phyloP scores from a whole-genome alignment of 2,888 invertebrate genomes.

The Seira ritae region DNA sequence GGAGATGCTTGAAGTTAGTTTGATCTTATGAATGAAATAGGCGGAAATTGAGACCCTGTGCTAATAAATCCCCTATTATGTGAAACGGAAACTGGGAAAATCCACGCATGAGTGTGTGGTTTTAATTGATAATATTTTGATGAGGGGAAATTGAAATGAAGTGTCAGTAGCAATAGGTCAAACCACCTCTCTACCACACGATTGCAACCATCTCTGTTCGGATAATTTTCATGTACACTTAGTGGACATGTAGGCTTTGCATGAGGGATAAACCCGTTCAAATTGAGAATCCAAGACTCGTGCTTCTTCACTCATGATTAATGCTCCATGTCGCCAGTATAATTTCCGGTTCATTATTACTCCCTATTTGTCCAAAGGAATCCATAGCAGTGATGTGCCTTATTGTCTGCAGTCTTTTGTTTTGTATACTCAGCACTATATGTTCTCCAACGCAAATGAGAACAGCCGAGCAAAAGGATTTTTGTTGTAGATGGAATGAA shows the following conservation, averaged over 20 bases:
- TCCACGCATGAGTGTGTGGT: background rate
- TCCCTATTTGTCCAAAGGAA: conserved; percentile 57
- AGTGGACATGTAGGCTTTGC: no score
- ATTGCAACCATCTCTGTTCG: no score
- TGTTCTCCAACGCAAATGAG: background rate
- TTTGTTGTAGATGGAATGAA: no score
- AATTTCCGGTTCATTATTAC: conserved; percentile 63
- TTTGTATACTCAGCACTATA: background rate
- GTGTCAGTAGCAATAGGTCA: background rate
- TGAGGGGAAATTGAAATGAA: conserved; percentile 54
- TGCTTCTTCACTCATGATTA: conserved; percentile 42
- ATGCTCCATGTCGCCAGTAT: conserved; percentile 59
- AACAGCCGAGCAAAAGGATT: no score
- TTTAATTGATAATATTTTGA: background rate
- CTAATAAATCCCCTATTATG: no score
- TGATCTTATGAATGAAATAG: background rate
- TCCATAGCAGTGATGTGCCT: conserved; percentile 48
- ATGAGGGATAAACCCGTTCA: no score
- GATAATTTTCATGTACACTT: no score
- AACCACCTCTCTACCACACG: no score
- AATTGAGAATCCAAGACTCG: no score
- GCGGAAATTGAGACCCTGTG: background rate
- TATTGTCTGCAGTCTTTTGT: conserved; percentile 6
- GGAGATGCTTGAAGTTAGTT: background rate
- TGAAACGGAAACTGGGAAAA: background rate